Conservation (phyloP, 53 echinoderm and acorn worm species). For the Echinometra lucunter region DNA sequence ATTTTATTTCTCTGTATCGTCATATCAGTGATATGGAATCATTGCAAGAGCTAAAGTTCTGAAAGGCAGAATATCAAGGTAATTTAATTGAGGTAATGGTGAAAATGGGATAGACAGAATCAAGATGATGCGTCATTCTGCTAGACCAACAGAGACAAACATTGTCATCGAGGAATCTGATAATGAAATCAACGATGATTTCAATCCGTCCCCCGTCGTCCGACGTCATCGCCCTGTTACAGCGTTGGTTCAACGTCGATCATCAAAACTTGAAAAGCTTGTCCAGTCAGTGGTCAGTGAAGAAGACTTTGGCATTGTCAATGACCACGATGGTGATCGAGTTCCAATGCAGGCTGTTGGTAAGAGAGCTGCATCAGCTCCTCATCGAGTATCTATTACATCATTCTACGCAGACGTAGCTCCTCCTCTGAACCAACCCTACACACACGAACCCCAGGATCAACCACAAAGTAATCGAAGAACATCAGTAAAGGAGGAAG, state of each 20-base stretch:
- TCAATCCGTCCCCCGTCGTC: neutral
- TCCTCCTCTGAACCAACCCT: neutral
- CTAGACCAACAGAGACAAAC: constrained; percentile 11
- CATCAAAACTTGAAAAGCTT: constrained; percentile 54
- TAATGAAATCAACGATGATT: neutral
- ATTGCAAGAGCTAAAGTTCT: too few species aligned
- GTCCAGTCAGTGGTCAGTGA: constrained; percentile 38
- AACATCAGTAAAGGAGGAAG: neutral
- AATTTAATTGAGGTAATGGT: too few species aligned
- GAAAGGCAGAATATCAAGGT: too few species aligned
- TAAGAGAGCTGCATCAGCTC: constrained; percentile 45
- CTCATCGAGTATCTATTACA: constrained; percentile 63
- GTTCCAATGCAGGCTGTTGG: constrained; percentile 6
- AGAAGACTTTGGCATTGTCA: neutral
- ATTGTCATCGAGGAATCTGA: neutral
- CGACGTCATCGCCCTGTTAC: constrained; percentile 65
- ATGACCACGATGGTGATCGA: constrained; percentile 6
- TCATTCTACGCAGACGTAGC: constrained; percentile 54
- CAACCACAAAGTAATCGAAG: neutral
- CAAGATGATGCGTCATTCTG: constrained; percentile 66
- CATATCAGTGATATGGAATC: too few species aligned
- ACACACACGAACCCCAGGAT: neutral
- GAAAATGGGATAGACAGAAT: too few species aligned
- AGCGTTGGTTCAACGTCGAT: constrained; percentile 57
- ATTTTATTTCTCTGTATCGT: too few species aligned